Base-by-base conservation (phyloP, 2,888 invertebrate genomes). In the Zele albiditarsus region DNA sequence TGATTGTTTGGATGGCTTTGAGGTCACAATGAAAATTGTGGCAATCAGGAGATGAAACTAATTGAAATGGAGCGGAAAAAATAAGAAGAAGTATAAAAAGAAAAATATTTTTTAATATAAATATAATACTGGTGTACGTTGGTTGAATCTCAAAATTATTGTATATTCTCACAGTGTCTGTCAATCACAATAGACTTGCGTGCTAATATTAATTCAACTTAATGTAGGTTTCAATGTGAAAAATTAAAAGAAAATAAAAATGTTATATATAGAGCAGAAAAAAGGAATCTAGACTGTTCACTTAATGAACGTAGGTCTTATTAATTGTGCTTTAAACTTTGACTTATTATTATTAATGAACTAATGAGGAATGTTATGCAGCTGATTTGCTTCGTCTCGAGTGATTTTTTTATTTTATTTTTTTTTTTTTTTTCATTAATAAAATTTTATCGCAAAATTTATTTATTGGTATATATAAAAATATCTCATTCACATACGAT, bases 231-330 rank as follows among this genome's bases (percentile, higher is more conserved):
- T 77, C 67, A 79, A 77, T 77, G 69, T 71, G 60, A 20, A 23
- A 63, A 53, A 60, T 74, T 23, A 71, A 65, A 66, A 63, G 27
- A 71, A 58, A 57, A 33, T 62, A 53, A 58, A 73, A 42, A 57
- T 42, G 25, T 38, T 46, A 27, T 57, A 27, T 23, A 31, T 14
- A 65, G 73, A 70, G 58, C 68, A 77, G 72, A 62, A 60, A 66
- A 60, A 66, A 77, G 74, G 79, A 81, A 81, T 82, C 82, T 79
- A 79, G 79, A 74, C 79, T 79, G 71, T 69, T 66, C 74, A 78
- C 73, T 77, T 58, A 38, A 60, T 14, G 28, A 60, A 27, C 72
- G 49, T 28, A n/a, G 23, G 25, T 20, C 65, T 70, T 66, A 31
- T 69, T 46, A 25, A 69, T 75, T 76, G 46, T 63, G 49, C 58